These are phyloP conservation scores for Trichonephila clavipes DNA, from an alignment of 1,140 invertebrate genomes.

Conservation along the genomic window DNA sequence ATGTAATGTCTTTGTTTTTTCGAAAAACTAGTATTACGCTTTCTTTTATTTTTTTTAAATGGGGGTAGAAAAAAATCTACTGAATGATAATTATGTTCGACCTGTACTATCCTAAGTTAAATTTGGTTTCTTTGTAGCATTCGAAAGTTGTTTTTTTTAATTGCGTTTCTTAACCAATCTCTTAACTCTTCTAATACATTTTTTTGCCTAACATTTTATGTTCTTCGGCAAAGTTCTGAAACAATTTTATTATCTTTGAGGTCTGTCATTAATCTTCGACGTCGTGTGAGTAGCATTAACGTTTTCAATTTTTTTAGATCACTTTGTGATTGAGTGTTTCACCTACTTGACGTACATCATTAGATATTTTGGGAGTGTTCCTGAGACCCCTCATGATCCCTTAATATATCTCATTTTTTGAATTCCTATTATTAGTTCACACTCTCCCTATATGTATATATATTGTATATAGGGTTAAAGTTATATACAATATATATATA, in stretches of 20 bases:
- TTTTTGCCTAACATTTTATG: conserved; percentile 16
- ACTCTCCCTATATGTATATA: no score
- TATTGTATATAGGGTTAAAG: no score
- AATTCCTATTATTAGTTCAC: no score
- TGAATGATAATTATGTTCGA: conserved; percentile 72
- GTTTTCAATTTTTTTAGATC: neutral
- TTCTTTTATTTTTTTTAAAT: neutral
- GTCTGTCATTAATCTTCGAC: conserved; percentile 59
- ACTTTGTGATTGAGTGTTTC: neutral
- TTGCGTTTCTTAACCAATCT: conserved; percentile 53
- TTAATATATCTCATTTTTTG: no score
- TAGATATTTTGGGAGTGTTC: neutral
- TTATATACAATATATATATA: no score
- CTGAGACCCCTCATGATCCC: neutral
- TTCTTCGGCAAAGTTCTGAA: conserved; percentile 13
- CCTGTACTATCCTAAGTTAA: conserved; percentile 34
- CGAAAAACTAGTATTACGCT: conserved; percentile 13
- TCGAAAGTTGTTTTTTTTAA: conserved; percentile 14
- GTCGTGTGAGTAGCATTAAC: neutral
- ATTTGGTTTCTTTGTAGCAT: conserved; percentile 56
- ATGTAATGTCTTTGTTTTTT: neutral
- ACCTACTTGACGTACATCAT: neutral
- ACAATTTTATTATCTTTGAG: conserved; percentile 70
- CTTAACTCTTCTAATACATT: neutral
- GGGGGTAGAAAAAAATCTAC: conserved; percentile 8